Percentiles rank a stretch among this genome's conserved stretches.
These are phyloP conservation scores for Piprites chloris DNA, from an alignment of 2,113 vertebrate species.

Conservation along the genomic window DNA sequence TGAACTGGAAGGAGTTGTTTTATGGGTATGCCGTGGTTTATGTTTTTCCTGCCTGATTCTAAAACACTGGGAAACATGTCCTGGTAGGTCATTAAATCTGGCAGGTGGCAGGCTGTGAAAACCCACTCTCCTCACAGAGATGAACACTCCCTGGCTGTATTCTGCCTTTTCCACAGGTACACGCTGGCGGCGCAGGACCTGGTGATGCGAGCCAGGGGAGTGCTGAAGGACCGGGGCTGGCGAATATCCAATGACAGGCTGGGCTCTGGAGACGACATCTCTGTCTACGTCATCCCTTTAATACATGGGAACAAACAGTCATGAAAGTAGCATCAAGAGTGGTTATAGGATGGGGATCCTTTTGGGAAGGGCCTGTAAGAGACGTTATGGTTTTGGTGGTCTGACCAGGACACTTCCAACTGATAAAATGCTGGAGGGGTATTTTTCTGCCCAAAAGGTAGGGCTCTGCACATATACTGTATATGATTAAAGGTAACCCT, in stretches of 20 bases:
- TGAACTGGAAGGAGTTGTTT: not conserved
- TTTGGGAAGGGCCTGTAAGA: constrained; percentile 35
- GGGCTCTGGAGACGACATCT: constrained; percentile 96
- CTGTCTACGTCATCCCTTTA: constrained; percentile 94
- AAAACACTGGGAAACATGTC: not conserved
- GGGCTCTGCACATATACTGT: constrained; percentile 56
- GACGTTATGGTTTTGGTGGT: not conserved
- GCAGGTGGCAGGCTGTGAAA: not conserved
- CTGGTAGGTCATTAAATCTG: not conserved
- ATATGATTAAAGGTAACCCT: constrained; percentile 48
- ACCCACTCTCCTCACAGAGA: not conserved
- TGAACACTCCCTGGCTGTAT: not conserved
- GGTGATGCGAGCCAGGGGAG: constrained; percentile 91
- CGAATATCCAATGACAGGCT: constrained; percentile 91
- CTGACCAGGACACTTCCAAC: constrained; percentile 17
- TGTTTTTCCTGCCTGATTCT: not conserved
- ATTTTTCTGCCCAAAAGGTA: constrained; percentile 29
- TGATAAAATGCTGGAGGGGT: constrained; percentile 39
- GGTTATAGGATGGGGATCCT: not conserved
- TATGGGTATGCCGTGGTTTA: not conserved
- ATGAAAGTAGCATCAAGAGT: constrained; percentile 53
- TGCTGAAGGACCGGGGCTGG: constrained; percentile 95
- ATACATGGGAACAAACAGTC: constrained; percentile 85
- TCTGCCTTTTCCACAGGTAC: constrained; percentile 80
- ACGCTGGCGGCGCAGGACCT: constrained; percentile 95